Percentiles rank a stretch among this genome's conserved stretches.
Evolutionary conservation across 1,140 invertebrate species (phyloP).

Genomic region (Myzus persicae): DNA sequence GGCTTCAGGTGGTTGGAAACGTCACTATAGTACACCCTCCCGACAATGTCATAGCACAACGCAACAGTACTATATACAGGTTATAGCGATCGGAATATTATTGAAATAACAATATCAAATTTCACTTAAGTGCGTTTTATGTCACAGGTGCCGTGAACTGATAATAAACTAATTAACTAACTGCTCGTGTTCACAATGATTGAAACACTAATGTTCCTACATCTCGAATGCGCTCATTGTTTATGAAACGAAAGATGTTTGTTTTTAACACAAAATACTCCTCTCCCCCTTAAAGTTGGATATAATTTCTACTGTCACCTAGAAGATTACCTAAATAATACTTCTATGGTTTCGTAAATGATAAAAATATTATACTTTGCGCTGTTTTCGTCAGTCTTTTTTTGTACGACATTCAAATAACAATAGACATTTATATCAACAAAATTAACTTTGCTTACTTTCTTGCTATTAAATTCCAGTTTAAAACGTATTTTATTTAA

Average conservation of each 20-base stretch:
- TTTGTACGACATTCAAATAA: too few relatives aligned
- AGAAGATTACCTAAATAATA: too few relatives aligned
- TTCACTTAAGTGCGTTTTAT: neutral
- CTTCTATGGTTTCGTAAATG: too few relatives aligned
- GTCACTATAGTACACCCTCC: neutral
- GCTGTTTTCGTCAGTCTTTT: too few relatives aligned
- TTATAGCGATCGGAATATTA: neutral
- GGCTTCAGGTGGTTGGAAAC: neutral
- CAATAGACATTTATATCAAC: too few relatives aligned
- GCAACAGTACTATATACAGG: neutral
- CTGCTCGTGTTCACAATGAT: neutral
- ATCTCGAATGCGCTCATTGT: neutral
- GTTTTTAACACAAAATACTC: neutral
- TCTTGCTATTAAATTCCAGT: too few relatives aligned
- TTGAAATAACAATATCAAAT: conserved; percentile 3
- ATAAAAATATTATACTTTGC: too few relatives aligned
- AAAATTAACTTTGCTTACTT: too few relatives aligned
- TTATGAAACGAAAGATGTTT: neutral
- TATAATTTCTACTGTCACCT: neutral
- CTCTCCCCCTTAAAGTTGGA: neutral
- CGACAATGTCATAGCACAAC: neutral
- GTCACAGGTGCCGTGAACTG: neutral
- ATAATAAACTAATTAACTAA: conserved; percentile 9
- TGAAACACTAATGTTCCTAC: neutral
- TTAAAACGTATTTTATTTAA: too few relatives aligned